phyloP scores from a whole-genome alignment of 2,113 vertebrate species.

The Aldabrachelys gigantea region DNA sequence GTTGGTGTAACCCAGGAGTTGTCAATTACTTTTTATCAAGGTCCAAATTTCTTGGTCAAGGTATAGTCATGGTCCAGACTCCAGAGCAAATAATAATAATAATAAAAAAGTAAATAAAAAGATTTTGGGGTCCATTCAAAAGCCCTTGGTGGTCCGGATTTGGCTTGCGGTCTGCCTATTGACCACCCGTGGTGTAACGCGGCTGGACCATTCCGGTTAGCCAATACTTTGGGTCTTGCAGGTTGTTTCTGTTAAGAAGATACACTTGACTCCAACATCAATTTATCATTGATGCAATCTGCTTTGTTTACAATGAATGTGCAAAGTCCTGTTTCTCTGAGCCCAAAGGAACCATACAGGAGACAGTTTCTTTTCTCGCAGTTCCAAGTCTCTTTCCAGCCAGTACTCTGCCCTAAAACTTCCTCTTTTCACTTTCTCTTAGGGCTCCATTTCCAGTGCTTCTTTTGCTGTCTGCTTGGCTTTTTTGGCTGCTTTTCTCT shows the following conservation, averaged over 20 bases:
- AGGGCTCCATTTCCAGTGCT: not conserved
- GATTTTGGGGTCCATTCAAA: no score
- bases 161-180: no score
- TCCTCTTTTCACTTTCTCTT: rapidly evolving
- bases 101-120: no score
- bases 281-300: not conserved
- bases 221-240: not conserved
- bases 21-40: no score
- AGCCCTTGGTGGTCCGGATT: no score
- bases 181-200: no score
- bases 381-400: not conserved
- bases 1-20: not conserved
- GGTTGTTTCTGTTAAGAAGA: not conserved
- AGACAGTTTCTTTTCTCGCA: not conserved
- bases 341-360: not conserved
- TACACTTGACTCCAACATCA: not conserved
- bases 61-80: no score
- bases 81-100: no score
- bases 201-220: not conserved
- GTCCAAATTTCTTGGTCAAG: no score
- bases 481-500: not conserved
- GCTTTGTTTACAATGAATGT: not conserved
- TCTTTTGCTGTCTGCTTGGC: not conserved
- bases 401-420: not conserved
- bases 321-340: not conserved